Base-by-base conservation (phyloP, 1,140 invertebrate species). In the Archegozetes longisetosus region DNA sequence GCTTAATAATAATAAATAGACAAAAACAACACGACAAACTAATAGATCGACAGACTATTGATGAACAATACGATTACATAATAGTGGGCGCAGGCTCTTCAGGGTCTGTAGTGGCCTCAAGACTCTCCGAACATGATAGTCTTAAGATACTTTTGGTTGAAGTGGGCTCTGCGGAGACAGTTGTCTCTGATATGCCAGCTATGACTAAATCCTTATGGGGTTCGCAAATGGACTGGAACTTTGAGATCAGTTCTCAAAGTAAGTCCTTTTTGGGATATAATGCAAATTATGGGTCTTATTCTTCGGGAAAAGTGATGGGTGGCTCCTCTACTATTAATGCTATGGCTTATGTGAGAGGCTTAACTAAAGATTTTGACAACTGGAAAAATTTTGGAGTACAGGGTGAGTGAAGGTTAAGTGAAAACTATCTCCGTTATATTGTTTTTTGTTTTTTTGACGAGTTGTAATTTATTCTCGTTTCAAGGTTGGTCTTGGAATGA, bases 271-370 rank as follows among this genome's bases (percentile, higher is more conserved):
- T 1, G 3, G 57, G 24, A 46, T 49, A 50, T 40, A 58, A 49
- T 51, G 6, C 24, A 6, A 13, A 50, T 28, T 26, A 32, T 26
- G 62, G 48, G 22, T 25, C 14, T 12, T 23, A 58, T 14, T 4
- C 66, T 3, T 52, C 64, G 28, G 70, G 68, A 20, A 57, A 63
- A 61, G 66, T 66, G 12, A 47, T 75, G 53, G 80, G 79, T n/a
- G 93, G 93, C 14, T 86, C 86, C 26, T 91, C 86, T 51, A 88
- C 91, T 0, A 77, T 97, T 0, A 97, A 97, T 71, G 88, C 88
- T 1, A 97, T 98, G 94, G 76, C 95, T 0, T 98, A 98, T 68
- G 75, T 97, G 0, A 76, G 94, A 26, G 94, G 93, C 0, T 57
- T 62, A 23, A 79, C 48, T 60, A 80, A 79, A 58, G 94, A 98